Conservation (phyloP, 2,113 vertebrate genomes). For the Poicephalus gulielmi region DNA sequence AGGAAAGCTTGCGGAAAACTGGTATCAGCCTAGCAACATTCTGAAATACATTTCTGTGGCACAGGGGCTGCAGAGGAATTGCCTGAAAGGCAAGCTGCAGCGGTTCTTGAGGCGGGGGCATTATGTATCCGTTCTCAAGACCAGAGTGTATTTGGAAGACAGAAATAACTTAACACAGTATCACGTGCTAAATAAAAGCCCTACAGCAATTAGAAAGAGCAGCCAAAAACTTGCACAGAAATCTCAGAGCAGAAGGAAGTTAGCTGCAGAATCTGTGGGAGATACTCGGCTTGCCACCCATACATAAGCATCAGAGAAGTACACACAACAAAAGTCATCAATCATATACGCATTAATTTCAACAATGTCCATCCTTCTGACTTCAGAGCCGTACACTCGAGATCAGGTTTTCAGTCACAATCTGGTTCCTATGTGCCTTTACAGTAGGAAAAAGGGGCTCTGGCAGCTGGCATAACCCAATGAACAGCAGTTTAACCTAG, state of each 20-base stretch:
- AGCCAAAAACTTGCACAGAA: not conserved
- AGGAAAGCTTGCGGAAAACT: not conserved
- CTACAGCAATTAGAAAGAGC: not conserved
- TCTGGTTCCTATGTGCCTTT: not conserved
- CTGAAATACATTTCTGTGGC: not conserved
- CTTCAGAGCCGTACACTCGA: not conserved
- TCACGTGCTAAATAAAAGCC: not conserved
- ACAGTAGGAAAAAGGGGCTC: not conserved
- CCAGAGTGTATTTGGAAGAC: not conserved
- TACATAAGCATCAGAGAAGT: not conserved
- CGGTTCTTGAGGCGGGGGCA: not conserved
- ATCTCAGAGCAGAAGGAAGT: not conserved
- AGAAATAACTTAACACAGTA: not conserved
- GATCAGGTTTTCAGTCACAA: not conserved
- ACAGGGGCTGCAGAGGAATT: not conserved
- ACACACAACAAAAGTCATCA: not conserved
- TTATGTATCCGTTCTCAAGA: not conserved
- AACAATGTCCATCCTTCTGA: not conserved
- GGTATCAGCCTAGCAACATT: not conserved
- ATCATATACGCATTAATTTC: not conserved
- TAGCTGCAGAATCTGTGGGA: not conserved
- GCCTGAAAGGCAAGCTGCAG: not conserved
- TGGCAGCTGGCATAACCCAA: not conserved
- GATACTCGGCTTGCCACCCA: too few species aligned
- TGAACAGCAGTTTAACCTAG: not conserved